Percentiles rank a stretch among this genome's conserved stretches.
These are phyloP conservation scores for Caenorhabditis uteleia DNA, from an alignment of 2,888 invertebrate genomes.

Conservation along the genomic window DNA sequence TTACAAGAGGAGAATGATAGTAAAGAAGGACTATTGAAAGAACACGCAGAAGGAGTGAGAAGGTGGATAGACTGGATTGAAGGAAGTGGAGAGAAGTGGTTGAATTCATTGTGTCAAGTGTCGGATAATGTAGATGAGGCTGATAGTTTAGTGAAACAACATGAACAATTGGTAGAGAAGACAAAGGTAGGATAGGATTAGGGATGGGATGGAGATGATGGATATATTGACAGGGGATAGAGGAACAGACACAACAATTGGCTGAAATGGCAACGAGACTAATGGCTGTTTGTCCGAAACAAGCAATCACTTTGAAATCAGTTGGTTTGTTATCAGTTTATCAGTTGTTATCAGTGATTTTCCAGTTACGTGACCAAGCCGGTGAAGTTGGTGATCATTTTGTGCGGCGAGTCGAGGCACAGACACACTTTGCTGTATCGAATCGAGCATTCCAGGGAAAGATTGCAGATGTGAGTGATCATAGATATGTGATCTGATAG, in stretches of 20 bases:
- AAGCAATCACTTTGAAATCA: constrained; percentile 76
- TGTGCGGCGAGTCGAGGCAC: constrained; percentile 79
- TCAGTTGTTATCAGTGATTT: neutral
- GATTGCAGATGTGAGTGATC: constrained; percentile 77
- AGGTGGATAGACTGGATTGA: constrained; percentile 59
- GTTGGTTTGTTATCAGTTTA: constrained; percentile 12
- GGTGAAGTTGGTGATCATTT: constrained; percentile 83
- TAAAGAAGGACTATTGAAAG: constrained; percentile 46
- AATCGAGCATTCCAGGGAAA: constrained; percentile 80
- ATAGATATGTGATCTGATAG: neutral
- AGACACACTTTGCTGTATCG: constrained; percentile 80
- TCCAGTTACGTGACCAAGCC: constrained; percentile 81
- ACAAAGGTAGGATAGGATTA: constrained; percentile 28
- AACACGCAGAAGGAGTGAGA: constrained; percentile 53
- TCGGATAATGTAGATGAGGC: constrained; percentile 76
- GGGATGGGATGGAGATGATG: neutral
- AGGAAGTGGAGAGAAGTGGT: constrained; percentile 80
- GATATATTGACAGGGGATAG: constrained; percentile 76
- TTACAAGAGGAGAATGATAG: constrained; percentile 35
- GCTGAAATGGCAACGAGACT: constrained; percentile 79
- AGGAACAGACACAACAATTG: constrained; percentile 81
- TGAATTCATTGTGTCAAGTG: constrained; percentile 79
- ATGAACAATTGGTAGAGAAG: constrained; percentile 76
- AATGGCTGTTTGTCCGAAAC: constrained; percentile 70
- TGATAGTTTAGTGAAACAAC: constrained; percentile 79